Base-by-base conservation (phyloP, 2,888 invertebrate species). In the Pandemis cinnamomeana region DNA sequence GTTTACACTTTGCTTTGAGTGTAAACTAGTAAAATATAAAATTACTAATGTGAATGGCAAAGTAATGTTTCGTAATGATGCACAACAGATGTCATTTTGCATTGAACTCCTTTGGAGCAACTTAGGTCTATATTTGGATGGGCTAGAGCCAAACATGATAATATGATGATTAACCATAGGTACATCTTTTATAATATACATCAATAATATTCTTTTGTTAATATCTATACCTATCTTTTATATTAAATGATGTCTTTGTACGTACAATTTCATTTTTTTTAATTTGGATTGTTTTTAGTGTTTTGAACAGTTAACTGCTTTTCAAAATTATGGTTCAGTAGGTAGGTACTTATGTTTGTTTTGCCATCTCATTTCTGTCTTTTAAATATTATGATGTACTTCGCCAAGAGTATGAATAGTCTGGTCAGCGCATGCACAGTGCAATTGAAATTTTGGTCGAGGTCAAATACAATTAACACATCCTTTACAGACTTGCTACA, bases 381-480 rank as follows among this genome's bases (percentile, higher is more conserved):
- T 46, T 10, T 11, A 46, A 46, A 13, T 51, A n/a, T 51, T 13
- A 3, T n/a, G 0, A 5, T 51, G 6, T 36, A 55, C 15, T 8
- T 20, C 7, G 7, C 20, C 15, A 8, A 8, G 20, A 20, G 51
- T 55, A 20, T 20, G 20, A 55, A 53, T n/a, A 20, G 55, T 20
- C 20, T 15, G 36, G 7, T 67, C 41, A 63, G 55, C 7, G 15
- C 64, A 63, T 7, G 15, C 64, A 63, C 48, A 61, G 60, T 66
- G 72, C 71, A 67, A 76, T 78, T 80, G 77, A 80, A 81, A 84
- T 78, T 76, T 72, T 66, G 58, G 55, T 41, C 85, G 87, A 89
- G 87, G 90, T 83, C 86, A 85, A 86, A 83, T 82, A 51, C 64
- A 83, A 88, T 89, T 87, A 84, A 81, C 77, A 70, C 77, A 78